Conservation (phyloP, 2,113 vertebrate genomes). For the Paradoxurus hermaphroditus region DNA sequence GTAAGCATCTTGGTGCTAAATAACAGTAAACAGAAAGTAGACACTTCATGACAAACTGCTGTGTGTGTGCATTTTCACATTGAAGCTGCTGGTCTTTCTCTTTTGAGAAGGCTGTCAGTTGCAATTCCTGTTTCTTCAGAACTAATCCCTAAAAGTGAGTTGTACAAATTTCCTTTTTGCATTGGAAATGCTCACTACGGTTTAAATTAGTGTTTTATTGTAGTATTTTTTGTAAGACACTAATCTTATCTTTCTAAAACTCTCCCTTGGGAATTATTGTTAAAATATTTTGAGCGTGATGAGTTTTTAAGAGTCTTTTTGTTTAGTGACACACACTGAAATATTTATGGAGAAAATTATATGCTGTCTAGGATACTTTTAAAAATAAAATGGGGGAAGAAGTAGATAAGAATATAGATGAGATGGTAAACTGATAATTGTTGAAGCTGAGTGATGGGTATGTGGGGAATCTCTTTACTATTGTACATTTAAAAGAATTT, state of each 20-base stretch:
- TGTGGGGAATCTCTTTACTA: neutral
- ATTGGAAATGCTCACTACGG: neutral
- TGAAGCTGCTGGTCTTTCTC: neutral
- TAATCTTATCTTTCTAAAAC: neutral
- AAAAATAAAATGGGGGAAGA: neutral
- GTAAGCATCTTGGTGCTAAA: neutral
- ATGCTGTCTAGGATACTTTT: neutral
- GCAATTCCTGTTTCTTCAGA: neutral
- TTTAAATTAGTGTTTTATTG: neutral
- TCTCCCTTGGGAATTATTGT: neutral
- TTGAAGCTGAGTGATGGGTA: neutral
- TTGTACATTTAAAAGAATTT: neutral
- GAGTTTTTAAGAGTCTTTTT: neutral
- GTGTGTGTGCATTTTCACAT: neutral
- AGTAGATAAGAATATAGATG: neutral
- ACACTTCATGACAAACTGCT: neutral
- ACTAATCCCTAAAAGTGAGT: neutral
- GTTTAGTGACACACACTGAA: neutral
- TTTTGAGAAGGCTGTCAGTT: neutral
- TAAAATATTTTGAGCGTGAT: neutral
- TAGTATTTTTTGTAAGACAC: neutral
- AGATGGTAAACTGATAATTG: neutral
- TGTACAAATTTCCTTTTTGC: neutral
- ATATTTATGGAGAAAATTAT: constrained; percentile 12
- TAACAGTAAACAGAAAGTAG: neutral